phyloP scores from a whole-genome alignment of 2,113 vertebrate species.

The Albula goreensis region DNA sequence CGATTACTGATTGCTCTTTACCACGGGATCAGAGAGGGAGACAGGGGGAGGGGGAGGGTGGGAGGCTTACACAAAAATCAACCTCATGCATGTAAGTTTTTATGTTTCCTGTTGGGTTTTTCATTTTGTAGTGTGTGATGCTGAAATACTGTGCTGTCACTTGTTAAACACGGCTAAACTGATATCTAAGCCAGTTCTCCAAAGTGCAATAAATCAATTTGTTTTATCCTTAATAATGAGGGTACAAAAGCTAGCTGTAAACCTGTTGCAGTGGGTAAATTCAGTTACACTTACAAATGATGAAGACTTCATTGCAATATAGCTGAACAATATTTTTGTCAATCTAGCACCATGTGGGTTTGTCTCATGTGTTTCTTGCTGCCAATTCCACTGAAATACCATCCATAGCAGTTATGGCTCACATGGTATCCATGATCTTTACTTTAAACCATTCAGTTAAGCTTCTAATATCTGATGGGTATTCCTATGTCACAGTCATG shows the following conservation, averaged over 20 bases:
- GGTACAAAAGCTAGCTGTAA: no score
- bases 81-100: neutral
- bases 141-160: neutral
- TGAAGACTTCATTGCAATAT: neutral
- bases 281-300: neutral
- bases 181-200: neutral
- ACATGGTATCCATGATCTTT: neutral
- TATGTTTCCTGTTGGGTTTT: neutral
- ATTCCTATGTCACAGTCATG: no score
- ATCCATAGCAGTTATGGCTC: neutral
- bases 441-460: neutral
- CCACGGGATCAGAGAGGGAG: conserved; percentile 49
- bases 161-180: neutral
- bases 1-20: conserved; percentile 65
- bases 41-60: neutral
- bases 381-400: neutral
- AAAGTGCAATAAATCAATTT: neutral
- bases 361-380: no score
- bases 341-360: no score
- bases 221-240: neutral
- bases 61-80: neutral
- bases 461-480: neutral
- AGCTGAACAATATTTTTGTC: neutral
- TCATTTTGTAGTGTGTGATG: neutral
- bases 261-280: neutral